Conservation (phyloP, 2,113 vertebrate genomes). For the Centropristis striata region DNA sequence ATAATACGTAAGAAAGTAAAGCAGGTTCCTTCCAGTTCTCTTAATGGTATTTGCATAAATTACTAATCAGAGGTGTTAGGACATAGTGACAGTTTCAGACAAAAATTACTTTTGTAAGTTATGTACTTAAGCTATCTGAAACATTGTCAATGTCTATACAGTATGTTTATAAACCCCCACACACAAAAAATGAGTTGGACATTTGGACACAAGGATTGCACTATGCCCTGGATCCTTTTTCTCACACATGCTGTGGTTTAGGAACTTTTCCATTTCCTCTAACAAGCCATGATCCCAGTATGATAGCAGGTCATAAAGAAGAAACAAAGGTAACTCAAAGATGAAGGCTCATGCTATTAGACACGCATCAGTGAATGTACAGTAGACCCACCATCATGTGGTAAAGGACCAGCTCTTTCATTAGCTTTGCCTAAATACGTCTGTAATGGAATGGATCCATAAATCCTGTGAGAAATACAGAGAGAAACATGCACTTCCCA, state of each 20-base stretch:
- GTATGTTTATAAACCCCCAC: background rate
- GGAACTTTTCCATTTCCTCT: slow-evolving; percentile 26
- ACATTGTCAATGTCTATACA: background rate
- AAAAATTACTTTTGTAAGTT: too few relatives aligned
- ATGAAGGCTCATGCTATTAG: slow-evolving; percentile 36
- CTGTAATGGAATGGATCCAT: slow-evolving; percentile 36
- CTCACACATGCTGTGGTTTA: slow-evolving; percentile 9
- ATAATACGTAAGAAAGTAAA: too few relatives aligned
- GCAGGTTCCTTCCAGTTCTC: too few relatives aligned
- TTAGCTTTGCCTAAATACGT: slow-evolving; percentile 42
- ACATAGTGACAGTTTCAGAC: too few relatives aligned
- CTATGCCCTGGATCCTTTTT: background rate
- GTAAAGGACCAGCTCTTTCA: slow-evolving; percentile 47
- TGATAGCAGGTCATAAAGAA: slow-evolving; percentile 53
- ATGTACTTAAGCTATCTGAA: too few relatives aligned
- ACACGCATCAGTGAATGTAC: slow-evolving; percentile 35
- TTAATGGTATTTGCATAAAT: too few relatives aligned
- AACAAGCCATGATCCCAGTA: slow-evolving; percentile 33
- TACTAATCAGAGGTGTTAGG: too few relatives aligned
- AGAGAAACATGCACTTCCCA: background rate
- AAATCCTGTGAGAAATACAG: slow-evolving; percentile 53
- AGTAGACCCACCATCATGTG: slow-evolving; percentile 43
- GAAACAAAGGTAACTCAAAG: slow-evolving; percentile 47
- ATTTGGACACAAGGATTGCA: background rate
- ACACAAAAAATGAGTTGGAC: too few relatives aligned